A percentile compares a stretch with the other conserved stretches of the same genome.
Conservation (phyloP, 2,113 vertebrate species). For the Arizona elegans region DNA sequence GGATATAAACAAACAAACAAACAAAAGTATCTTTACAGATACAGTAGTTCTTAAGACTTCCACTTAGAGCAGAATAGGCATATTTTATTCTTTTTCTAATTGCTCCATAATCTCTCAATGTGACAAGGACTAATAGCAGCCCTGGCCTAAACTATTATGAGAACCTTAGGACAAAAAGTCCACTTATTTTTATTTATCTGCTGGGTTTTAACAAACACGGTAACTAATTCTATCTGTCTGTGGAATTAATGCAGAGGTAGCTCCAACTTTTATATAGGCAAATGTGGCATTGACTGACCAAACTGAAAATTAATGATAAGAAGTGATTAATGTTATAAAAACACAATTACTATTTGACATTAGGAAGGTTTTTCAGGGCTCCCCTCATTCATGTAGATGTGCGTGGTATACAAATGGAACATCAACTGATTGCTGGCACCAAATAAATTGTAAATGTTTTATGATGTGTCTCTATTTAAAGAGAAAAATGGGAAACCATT, state of each 20-base stretch:
- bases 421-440: conserved; percentile 39
- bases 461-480: conserved; percentile 41
- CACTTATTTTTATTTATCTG: conserved; percentile 40
- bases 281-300: conserved; percentile 46
- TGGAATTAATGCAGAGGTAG: conserved; percentile 23
- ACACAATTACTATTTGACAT: conserved; percentile 40
- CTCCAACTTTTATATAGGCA: conserved; percentile 1
- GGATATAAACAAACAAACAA: neutral
- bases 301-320: conserved; percentile 34
- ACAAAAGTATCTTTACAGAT: neutral
- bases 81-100: neutral
- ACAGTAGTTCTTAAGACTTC: neutral
- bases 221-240: conserved; percentile 15
- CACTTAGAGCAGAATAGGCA: neutral
- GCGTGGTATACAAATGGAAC: conserved; percentile 13
- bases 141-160: conserved; percentile 10
- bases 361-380: conserved; percentile 17
- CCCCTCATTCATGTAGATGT: neutral
- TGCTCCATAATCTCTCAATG: conserved; percentile 1
- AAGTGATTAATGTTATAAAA: conserved; percentile 52
- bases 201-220: conserved; percentile 14
- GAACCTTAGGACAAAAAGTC: conserved; percentile 6
- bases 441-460: conserved; percentile 45
- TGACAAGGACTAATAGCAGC: conserved; percentile 8
- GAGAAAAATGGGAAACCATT: conserved; percentile 22